Base-by-base conservation (phyloP, 2,113 vertebrate species). In the Herpetotheres cachinnans region DNA sequence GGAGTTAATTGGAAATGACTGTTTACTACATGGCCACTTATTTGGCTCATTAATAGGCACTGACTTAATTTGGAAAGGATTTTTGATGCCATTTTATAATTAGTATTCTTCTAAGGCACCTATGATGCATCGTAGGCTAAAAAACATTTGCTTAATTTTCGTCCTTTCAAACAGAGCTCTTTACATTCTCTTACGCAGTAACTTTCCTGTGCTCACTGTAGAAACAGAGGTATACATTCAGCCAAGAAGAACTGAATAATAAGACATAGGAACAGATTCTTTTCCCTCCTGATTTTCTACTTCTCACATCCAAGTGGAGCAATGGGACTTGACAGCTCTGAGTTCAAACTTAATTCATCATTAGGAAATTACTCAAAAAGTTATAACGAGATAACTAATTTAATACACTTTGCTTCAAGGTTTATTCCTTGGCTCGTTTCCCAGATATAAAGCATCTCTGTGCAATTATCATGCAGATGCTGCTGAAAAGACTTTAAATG, bases 321-420 rank as follows among this genome's bases (percentile, higher is more conserved):
- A 95, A 97, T 84, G 96, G 93, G 96, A 95, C 89, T 94, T 90
- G 93, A 98, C 96, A 97, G 98, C 92, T 93, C 96, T 32, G 85
- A 94, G 97, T 96, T 97, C 97, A 94, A 97, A 95, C 97, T 93
- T 93, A 97, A 97, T 96, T 94, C 96, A 96, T 97, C 94, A 95
- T 96, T 97, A 97, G 97, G 97, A 98, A 97, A 96, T 97, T 97
- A 96, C 95, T 98, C 98, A 98, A 97, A 98, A 98, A 97, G 96
- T 97, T 97, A 96, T 97, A 98, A 98, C 73, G 81, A 98, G 98
- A 97, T 97, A 98, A 98, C 98, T 98, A 97, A 98, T 98, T 98
- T 98, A 98, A 98, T 97, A 98, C 86, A 96, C 97, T 98, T 97
- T 97, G 97, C 98, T 98, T 97, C 97, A 96, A 98, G 98, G 98